Evolutionary conservation across 2,113 vertebrate species (phyloP), one percentile per base, ranked within the genome.

Genomic region (Morone chrysops): DNA sequence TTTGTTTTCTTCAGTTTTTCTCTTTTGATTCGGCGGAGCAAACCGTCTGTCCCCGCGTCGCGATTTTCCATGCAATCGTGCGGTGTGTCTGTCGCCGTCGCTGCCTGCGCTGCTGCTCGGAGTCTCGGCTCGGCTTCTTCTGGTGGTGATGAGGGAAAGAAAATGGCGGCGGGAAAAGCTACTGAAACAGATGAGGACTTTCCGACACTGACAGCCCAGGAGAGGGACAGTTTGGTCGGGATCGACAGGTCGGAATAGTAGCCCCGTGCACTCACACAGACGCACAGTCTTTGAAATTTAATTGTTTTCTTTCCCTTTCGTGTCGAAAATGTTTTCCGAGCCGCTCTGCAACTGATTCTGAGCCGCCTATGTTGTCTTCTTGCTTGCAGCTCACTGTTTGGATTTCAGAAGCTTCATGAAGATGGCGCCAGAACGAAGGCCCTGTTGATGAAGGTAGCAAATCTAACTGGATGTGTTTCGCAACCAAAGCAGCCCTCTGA

Each of bases 81-180:
- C 96, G 97, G 97, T 95, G 97, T 97, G 96, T 98, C 97, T 94
- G 95, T 98, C 94, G 95, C 96, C 93, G 94, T 87, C 78, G 95
- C 95, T 90, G 96, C 95, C 93, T 94, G 94, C 94, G 95, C 95
- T 90, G 95, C 95, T 89, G 94, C 90, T 91, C 94, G 92, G 94
- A 96, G 96, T 95, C 95, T 96, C 95, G 96, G 95, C 95, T 94
- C 94, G 89, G 96, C 96, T 90, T 91, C 93, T 93, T 88, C 88
- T 93, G 90, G 94, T 97, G 97, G 97, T 96, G 97, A 99, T 98
- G 97, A 98, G 97, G 97, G 97, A 97, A 97, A 99, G 97, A 99
- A 99, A 98, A 99, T 99, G 97, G 97, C 97, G 97, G 97, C 97
- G 97, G 97, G 97, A 97, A 97, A 97, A 97, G 96, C 97, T 96